phyloP scores from a whole-genome alignment of 2,888 invertebrate genomes.

The Folsomia candida region DNA sequence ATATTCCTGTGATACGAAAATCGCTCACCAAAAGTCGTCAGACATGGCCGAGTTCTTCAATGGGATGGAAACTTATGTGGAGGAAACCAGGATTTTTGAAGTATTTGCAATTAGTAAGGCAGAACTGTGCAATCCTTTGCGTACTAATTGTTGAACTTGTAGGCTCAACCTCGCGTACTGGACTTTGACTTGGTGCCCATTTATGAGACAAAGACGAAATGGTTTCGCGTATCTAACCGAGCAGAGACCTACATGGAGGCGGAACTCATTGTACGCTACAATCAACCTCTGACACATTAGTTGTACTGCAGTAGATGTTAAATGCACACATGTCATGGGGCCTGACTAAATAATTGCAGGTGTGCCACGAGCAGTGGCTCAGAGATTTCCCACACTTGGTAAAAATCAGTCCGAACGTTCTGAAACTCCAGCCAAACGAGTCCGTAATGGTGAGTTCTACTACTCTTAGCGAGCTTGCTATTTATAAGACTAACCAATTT shows the following conservation, averaged over 20 bases:
- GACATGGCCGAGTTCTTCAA: too few species aligned
- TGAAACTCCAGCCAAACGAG: conserved; percentile 32
- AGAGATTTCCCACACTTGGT: conserved; percentile 30
- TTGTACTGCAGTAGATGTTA: too few species aligned
- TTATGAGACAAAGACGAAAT: conserved; percentile 32
- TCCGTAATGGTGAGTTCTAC: conserved; percentile 20
- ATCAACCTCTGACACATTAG: too few species aligned
- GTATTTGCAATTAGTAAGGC: too few species aligned
- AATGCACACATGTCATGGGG: neutral
- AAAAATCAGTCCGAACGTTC: conserved; percentile 23
- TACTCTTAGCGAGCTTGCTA: neutral
- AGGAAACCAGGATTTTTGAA: too few species aligned
- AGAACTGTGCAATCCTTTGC: too few species aligned
- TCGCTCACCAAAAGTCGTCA: too few species aligned
- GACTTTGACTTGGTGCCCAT: conserved; percentile 45
- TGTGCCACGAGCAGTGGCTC: conserved; percentile 43
- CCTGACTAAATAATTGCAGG: conserved; percentile 11
- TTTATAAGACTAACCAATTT: neutral
- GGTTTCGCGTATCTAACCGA: conserved; percentile 31
- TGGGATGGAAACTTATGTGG: too few species aligned
- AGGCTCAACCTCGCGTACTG: conserved; percentile 29
- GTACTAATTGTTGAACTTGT: neutral
- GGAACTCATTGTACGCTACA: conserved; percentile 29
- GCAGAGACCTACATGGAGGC: conserved; percentile 29
- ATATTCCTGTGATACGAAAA: too few species aligned